Percentiles rank a stretch among this genome's conserved stretches.
phyloP scores from a whole-genome alignment of 37 sponge, comb jelly and placozoan genomes.

The Ianthella basta region DNA sequence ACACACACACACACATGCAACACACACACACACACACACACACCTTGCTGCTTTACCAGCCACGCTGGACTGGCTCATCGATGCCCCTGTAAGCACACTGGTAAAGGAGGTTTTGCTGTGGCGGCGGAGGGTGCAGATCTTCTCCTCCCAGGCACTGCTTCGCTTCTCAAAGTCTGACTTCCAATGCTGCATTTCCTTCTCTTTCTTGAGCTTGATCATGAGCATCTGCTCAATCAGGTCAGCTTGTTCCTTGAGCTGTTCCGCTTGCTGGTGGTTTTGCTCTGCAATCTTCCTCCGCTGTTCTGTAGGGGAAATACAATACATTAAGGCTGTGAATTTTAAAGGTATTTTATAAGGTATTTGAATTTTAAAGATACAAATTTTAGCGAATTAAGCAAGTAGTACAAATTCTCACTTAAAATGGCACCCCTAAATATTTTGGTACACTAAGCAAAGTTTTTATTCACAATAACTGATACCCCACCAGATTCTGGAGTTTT shows the following conservation, averaged over 20 bases:
- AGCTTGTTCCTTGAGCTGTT: background rate
- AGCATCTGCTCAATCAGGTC: background rate
- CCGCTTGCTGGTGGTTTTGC: background rate
- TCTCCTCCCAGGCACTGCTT: background rate
- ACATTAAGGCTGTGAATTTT: too few relatives aligned
- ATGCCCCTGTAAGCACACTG: background rate
- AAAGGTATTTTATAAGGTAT: too few relatives aligned
- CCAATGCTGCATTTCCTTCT: background rate
- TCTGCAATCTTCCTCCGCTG: background rate
- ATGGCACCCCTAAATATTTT: too few relatives aligned
- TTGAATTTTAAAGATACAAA: too few relatives aligned
- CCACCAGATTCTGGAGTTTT: too few relatives aligned
- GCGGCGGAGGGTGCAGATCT: too few relatives aligned
- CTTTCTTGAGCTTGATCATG: background rate
- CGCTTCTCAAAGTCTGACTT: background rate
- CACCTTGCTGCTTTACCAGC: background rate
- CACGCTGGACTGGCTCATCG: slow-evolving; percentile 48
- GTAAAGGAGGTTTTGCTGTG: background rate
- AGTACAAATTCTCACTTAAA: too few relatives aligned
- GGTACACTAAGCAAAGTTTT: too few relatives aligned
- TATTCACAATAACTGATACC: too few relatives aligned
- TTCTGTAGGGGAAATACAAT: background rate
- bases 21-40: slow-evolving; percentile 15
- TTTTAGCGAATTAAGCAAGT: too few relatives aligned
- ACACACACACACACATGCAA: background rate